These are phyloP conservation scores for Triplophysa tibetana DNA, from an alignment of 2,113 vertebrate genomes.

Conservation along the genomic window DNA sequence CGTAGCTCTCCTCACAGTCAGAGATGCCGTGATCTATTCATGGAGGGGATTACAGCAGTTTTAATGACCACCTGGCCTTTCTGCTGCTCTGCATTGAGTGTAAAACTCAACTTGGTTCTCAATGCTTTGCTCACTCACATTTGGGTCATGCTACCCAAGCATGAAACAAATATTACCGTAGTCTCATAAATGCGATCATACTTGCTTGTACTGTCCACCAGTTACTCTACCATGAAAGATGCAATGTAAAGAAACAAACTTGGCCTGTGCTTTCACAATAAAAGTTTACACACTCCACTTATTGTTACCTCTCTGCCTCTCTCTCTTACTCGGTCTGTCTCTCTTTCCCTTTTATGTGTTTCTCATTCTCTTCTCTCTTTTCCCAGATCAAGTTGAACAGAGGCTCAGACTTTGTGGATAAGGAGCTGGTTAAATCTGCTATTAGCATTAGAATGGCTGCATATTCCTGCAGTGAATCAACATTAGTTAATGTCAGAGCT, in stretches of 20 bases:
- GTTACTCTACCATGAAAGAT: constrained; percentile 47
- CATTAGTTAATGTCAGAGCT: constrained; percentile 71
- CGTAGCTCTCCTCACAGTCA: constrained; percentile 55
- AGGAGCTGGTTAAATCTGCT: constrained; percentile 70
- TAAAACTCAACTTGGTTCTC: constrained; percentile 40
- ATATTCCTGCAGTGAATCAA: constrained; percentile 74
- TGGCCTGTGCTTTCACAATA: constrained; percentile 14
- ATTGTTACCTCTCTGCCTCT: constrained; percentile 15
- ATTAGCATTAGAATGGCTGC: constrained; percentile 75
- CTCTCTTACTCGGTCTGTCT: constrained; percentile 20
- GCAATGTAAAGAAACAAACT: constrained; percentile 27
- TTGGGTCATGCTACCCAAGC: constrained; percentile 46
- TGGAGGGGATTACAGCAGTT: constrained; percentile 74
- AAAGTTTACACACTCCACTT: constrained; percentile 13
- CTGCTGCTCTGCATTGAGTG: constrained; percentile 60
- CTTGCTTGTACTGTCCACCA: background rate
- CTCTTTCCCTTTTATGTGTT: constrained; percentile 32
- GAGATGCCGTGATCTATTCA: constrained; percentile 73
- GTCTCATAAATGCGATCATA: background rate
- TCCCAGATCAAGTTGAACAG: constrained; percentile 62
- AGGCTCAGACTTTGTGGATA: constrained; percentile 65
- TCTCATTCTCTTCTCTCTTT: constrained; percentile 39
- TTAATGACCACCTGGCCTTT: constrained; percentile 80
- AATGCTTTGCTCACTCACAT: constrained; percentile 46
- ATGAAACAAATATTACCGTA: constrained; percentile 35